These are phyloP conservation scores for Ceramica pisi DNA, from an alignment of 2,888 invertebrate species.

Conservation along the genomic window DNA sequence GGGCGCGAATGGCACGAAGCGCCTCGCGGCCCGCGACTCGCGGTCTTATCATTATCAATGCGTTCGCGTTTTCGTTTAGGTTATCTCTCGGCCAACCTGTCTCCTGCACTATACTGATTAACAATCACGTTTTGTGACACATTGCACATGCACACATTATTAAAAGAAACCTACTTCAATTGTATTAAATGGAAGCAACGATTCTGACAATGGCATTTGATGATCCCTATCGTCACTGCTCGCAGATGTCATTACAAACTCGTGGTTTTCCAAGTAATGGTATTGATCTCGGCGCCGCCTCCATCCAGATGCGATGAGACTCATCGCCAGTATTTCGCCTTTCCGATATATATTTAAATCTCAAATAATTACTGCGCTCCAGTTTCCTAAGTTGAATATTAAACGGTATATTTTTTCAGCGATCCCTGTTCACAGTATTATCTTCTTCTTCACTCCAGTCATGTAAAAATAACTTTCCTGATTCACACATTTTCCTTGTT, in stretches of 20 bases:
- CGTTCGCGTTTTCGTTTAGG: conserved; percentile 87
- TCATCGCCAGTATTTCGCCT: not conserved
- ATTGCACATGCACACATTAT: conserved; percentile 6
- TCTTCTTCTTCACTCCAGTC: conserved; percentile 52
- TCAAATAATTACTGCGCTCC: conserved; percentile 12
- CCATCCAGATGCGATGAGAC: conserved; percentile 11
- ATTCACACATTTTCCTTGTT: conserved; percentile 65
- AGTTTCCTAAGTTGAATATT: conserved; percentile 24
- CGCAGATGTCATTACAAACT: conserved; percentile 25
- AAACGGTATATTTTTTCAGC: conserved; percentile 36
- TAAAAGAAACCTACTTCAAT: conserved; percentile 6
- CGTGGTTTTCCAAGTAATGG: conserved; percentile 3
- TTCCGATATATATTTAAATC: conserved; percentile 3
- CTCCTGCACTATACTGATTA: conserved; percentile 76
- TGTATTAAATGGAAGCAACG: not conserved
- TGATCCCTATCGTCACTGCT: not conserved
- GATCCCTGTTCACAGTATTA: conserved; percentile 33
- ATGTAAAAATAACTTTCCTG: conserved; percentile 62
- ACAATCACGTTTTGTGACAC: conserved; percentile 38
- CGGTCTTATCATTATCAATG: conserved; percentile 81
- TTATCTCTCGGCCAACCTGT: conserved; percentile 88
- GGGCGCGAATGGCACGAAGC: conserved; percentile 78
- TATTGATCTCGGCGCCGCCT: not conserved
- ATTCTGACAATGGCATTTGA: not conserved
- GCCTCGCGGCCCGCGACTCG: conserved; percentile 61